Evolutionary conservation across 2,113 vertebrate genomes (phyloP), one percentile per base, ranked within the genome.

Genomic region (Cololabis saira): DNA sequence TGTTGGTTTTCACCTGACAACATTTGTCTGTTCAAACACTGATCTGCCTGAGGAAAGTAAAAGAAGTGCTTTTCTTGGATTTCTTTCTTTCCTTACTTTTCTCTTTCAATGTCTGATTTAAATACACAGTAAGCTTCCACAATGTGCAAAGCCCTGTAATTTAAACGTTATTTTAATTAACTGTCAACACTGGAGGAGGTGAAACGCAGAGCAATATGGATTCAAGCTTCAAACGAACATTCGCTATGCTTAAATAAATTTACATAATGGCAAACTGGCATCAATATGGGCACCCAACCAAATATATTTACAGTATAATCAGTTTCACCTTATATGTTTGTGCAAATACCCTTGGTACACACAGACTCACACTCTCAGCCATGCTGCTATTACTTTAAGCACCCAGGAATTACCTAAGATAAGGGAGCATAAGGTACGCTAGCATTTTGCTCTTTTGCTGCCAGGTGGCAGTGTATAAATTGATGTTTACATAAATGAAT

Each of bases 401-500:
- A 18, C 21, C 41, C n/a, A 0, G 3, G 63, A 37, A 43, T 67
- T 42, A 67, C 17, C 57, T 12, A 50, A 54, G 21, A 60, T 68
- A 68, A 43, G 18, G 64, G 18, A 30, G 60, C 72, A 47, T 27
- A 61, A 53, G 52, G 58, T 49, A 51, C 37, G 15, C 33, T 21
- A 18, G 62, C 44, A 19, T 48, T 68, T 45, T 61, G 61, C 48
- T 61, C 62, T 9, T 27, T 40, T 17, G 50, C 53, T 60, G 55
- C 69, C 60, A 68, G 59, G 69, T 74, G 65, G 74, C 72, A 47
- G 62, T 17, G 60, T 62, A 54, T 62, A 56, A 82, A 74, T 70
- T 61, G 37, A 37, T 79, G 78, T 84, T 78, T 56, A 81, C 78
- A 68, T 74, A 59, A 70, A 67, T 79, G 61, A 74, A 79, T 64